phyloP scores from a whole-genome alignment of 2,797 vertebrate species.

The Limnodromus scolopaceus region DNA sequence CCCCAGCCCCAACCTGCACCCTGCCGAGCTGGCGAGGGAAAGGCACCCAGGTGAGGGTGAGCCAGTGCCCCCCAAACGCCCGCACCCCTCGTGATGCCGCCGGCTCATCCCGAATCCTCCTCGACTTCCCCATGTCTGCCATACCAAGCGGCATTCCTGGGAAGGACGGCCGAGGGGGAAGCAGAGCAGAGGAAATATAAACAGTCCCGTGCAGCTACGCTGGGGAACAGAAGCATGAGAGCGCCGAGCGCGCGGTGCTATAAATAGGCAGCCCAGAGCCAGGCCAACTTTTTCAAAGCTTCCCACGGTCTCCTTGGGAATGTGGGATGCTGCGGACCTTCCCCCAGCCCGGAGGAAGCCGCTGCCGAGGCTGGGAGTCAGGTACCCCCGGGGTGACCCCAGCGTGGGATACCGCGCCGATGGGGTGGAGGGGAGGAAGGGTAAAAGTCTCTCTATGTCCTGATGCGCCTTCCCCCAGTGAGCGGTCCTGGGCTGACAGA shows the following conservation, averaged over 20 bases:
- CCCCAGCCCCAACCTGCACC: not conserved
- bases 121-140: slow-evolving; percentile 34
- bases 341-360: slow-evolving; percentile 30
- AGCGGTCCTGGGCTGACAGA: not conserved
- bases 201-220: slow-evolving; percentile 70
- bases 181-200: slow-evolving; percentile 74
- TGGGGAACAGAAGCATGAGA: slow-evolving; percentile 78
- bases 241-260: slow-evolving; percentile 72
- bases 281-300: slow-evolving; percentile 75
- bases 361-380: slow-evolving; percentile 61
- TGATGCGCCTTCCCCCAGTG: not conserved
- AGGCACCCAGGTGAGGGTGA: rapidly evolving
- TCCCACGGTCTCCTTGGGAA: slow-evolving; percentile 82
- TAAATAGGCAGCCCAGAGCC: slow-evolving; percentile 85
- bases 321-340: slow-evolving; percentile 60
- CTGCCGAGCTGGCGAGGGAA: rapidly evolving
- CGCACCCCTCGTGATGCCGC: not conserved
- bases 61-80: not conserved
- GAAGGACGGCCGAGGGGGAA: slow-evolving; percentile 12
- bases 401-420: slow-evolving; percentile 53
- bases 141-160: slow-evolving; percentile 34
- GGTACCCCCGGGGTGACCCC: slow-evolving; percentile 72
- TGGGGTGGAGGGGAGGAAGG: not conserved
- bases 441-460: not conserved
- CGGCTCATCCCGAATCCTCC: slow-evolving; percentile 51